Evolutionary conservation across 2,888 invertebrate genomes (phyloP).

Genomic region (Exephanes ischioxanthus): DNA sequence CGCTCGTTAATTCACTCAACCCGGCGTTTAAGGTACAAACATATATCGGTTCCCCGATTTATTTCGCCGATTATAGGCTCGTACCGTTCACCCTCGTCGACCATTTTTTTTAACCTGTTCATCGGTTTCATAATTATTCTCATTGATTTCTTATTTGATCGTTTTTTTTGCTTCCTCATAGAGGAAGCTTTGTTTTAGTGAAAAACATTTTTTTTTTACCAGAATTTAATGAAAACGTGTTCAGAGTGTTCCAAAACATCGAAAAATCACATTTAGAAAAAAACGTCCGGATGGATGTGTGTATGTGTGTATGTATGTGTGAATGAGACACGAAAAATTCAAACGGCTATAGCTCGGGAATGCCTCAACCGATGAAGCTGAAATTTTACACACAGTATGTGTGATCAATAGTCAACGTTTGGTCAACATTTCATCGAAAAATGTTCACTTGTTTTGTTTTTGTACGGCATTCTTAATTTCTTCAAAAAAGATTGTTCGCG

Average conservation of each 20-base stretch:
- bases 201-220: no score
- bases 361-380: no score
- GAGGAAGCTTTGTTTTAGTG: no score
- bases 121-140: neutral
- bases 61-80: neutral
- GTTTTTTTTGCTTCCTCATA: neutral
- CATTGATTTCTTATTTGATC: neutral
- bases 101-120: neutral
- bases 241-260: neutral
- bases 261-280: neutral
- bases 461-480: no score
- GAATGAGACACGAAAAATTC: no score
- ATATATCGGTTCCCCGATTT: constrained; percentile 30
- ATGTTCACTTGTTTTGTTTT: neutral
- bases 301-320: neutral
- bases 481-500: no score
- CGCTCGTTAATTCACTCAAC: constrained; percentile 57
- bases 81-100: neutral
- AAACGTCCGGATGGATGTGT: neutral
- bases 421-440: no score
- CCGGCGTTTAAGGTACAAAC: constrained; percentile 22
- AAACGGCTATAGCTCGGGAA: no score
- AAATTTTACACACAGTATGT: no score
- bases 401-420: neutral
- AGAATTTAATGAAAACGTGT: neutral